Evolutionary conservation across 2,888 invertebrate genomes (phyloP), one percentile per base, ranked within the genome.

Genomic region (Branchipolynoe longqiensis): DNA sequence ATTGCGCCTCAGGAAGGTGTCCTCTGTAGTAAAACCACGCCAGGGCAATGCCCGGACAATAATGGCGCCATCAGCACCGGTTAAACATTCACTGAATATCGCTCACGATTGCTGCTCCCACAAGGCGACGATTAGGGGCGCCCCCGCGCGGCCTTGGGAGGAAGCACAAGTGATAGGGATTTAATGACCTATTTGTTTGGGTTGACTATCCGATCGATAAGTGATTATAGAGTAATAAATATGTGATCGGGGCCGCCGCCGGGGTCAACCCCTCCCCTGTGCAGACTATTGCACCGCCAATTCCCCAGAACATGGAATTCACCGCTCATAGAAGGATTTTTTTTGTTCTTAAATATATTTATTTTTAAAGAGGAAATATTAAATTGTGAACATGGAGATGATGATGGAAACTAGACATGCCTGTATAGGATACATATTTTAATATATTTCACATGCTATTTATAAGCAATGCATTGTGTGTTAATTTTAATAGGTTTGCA

Each of bases 101-200:
- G 54, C 78, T 48, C 69, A 69, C 41, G 78, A 78, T 25, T 78
- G 78, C 41, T 31, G 22, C 62, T 62, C 62, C 62, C 62, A 25
- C 31, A 6, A 22, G 12, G 12, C n/a, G 38, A 14, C 78, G 78
- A 78, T 78, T 78, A 78, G 78, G 40, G 78, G 48, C 48, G 48
- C 41, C 48, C n/a, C 78, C 48, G 14, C 12, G 28, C 41, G 78
- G 78, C 78, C 78, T 48, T 48, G 6, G 28, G 78, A 54, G 78
- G 78, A 1, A 78, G 36, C n/a, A 38, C 41, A 33, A 78, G 22
- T 78, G 78, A 78, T 78, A 48, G 78, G 28, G 31, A 14, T 78
- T 78, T 78, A 78, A 78, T 78, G 78, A 78, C 78, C 78, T 78
- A 78, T 78, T 78, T 78, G 78, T 78, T 78, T 78, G 69, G 69